Conservation (phyloP, 2,888 invertebrate species). For the Eumacrocentrus americanus region DNA sequence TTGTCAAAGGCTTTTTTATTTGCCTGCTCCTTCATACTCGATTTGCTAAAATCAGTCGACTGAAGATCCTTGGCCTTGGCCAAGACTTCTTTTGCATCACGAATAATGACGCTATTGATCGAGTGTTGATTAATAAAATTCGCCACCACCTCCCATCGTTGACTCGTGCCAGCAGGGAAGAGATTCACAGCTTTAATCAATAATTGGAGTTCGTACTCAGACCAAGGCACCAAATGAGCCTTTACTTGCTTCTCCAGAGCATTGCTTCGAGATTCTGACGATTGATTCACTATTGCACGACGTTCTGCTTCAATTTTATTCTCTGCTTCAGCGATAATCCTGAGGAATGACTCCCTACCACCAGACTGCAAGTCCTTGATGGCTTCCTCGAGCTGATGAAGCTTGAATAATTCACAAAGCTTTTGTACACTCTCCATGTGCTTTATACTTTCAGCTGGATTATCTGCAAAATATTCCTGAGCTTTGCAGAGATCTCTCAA, state of each 20-base stretch:
- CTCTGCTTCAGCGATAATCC: constrained; percentile 74
- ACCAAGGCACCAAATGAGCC: constrained; percentile 71
- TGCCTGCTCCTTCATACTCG: constrained; percentile 82
- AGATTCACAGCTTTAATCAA: constrained; percentile 97
- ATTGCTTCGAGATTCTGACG: constrained; percentile 14
- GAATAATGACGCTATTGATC: constrained; percentile 64
- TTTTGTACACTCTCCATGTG: constrained; percentile 93
- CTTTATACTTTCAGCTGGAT: constrained; percentile 74
- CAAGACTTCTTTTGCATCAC: constrained; percentile 90
- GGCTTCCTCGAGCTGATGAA: constrained; percentile 76
- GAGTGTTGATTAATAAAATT: constrained; percentile 91
- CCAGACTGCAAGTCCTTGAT: constrained; percentile 73
- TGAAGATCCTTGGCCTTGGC: constrained; percentile 95
- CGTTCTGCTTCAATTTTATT: constrained; percentile 80
- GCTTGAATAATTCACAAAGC: constrained; percentile 81
- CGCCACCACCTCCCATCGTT: constrained; percentile 90
- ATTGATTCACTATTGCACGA: constrained; percentile 60
- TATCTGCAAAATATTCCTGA: constrained; percentile 77
- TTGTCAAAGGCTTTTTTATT: constrained; percentile 91
- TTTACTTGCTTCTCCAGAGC: constrained; percentile 51
- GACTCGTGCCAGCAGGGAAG: constrained; percentile 95
- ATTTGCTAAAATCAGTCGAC: constrained; percentile 85
- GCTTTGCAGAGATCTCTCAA: constrained; percentile 80
- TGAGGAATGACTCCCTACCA: constrained; percentile 72
- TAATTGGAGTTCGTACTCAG: constrained; percentile 82